phyloP scores from a whole-genome alignment of 2,888 invertebrate species.

The Calephelis perditalis region DNA sequence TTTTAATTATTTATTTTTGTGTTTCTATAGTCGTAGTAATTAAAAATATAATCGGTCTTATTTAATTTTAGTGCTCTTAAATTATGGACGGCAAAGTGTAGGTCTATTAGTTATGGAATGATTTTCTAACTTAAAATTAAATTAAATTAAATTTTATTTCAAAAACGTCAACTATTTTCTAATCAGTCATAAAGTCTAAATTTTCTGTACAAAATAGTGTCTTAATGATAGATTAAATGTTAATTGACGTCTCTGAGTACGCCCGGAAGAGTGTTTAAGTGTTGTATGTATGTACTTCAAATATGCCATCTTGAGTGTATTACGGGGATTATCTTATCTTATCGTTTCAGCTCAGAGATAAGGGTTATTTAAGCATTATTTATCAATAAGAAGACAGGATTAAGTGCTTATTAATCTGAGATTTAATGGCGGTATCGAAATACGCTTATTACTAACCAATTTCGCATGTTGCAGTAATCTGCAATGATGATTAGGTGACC shows the following conservation, averaged over 20 bases:
- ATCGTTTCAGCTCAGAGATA: conserved; percentile 30
- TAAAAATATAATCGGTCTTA: no score
- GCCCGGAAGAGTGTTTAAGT: no score
- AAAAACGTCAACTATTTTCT: no score
- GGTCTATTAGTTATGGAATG: conserved; percentile 1
- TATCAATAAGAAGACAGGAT: conserved; percentile 43
- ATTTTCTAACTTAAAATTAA: conserved; percentile 20
- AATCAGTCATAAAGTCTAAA: no score
- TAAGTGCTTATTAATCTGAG: conserved; percentile 37
- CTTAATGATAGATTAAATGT: no score
- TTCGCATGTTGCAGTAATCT: background rate
- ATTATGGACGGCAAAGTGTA: no score
- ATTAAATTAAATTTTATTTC: no score
- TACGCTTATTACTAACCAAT: background rate
- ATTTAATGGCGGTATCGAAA: conserved; percentile 33
- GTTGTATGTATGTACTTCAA: background rate
- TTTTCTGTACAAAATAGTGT: no score
- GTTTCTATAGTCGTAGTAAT: no score
- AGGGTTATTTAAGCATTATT: conserved; percentile 28
- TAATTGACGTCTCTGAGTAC: no score
- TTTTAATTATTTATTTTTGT: no score
- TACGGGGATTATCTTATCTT: conserved; percentile 29
- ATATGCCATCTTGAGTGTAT: conserved; percentile 15
- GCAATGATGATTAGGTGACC: background rate
- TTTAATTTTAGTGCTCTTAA: no score